These are phyloP conservation scores for Conchocele bisecta DNA, from an alignment of 2,888 invertebrate genomes.

Conservation along the genomic window DNA sequence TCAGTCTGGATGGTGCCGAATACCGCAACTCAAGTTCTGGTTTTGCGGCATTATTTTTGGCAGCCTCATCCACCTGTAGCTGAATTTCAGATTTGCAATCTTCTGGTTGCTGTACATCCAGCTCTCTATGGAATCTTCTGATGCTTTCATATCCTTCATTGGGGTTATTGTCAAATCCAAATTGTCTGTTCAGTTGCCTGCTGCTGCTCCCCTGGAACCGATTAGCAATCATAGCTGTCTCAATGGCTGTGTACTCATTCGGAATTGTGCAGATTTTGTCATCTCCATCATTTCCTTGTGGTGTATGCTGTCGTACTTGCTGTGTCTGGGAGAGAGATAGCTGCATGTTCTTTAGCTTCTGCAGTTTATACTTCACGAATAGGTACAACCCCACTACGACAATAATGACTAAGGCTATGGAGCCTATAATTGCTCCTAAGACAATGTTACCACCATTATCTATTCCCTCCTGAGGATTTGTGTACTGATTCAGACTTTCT, in stretches of 20 bases:
- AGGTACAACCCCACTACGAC: slow-evolving; percentile 39
- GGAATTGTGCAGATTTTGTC: slow-evolving; percentile 20
- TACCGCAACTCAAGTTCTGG: slow-evolving; percentile 33
- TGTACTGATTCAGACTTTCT: neutral
- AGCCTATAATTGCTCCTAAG: slow-evolving; percentile 30
- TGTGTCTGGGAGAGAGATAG: slow-evolving; percentile 12
- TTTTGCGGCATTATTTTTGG: neutral
- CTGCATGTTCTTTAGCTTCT: slow-evolving; percentile 40
- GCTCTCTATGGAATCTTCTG: too few species aligned
- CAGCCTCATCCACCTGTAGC: neutral
- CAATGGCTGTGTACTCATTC: slow-evolving; percentile 51
- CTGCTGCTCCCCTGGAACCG: slow-evolving; percentile 21
- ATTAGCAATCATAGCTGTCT: slow-evolving; percentile 32
- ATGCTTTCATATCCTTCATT: too few species aligned
- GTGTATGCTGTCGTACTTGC: neutral
- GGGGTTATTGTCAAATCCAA: slow-evolving; percentile 18
- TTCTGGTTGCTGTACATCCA: neutral
- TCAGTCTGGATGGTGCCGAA: slow-evolving; percentile 55
- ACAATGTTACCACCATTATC: slow-evolving; percentile 30
- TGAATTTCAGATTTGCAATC: neutral
- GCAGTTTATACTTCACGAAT: slow-evolving; percentile 48
- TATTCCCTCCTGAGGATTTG: neutral
- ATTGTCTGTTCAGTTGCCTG: slow-evolving; percentile 26
- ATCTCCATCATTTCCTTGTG: neutral
- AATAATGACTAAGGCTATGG: slow-evolving; percentile 30